Conservation (phyloP, 2,113 vertebrate genomes). For the Arizona elegans region DNA sequence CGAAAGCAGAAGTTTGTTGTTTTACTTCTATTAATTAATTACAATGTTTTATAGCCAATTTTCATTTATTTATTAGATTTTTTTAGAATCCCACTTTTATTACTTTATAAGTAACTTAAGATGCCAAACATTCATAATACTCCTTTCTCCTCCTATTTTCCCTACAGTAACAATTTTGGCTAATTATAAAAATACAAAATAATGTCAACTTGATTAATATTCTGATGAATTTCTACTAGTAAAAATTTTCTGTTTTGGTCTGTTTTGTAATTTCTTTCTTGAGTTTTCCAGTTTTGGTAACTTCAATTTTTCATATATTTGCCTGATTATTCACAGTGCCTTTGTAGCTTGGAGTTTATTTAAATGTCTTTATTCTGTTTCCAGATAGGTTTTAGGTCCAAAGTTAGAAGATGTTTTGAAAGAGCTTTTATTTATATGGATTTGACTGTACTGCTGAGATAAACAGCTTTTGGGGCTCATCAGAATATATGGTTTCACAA, state of each 20-base stretch:
- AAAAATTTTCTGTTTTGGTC: not conserved
- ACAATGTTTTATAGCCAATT: not conserved
- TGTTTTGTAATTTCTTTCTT: not conserved
- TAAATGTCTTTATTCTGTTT: conserved; percentile 13
- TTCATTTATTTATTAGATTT: not conserved
- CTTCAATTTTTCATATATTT: not conserved
- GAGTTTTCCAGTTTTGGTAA: not conserved
- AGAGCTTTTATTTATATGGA: not conserved
- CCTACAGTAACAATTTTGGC: not conserved
- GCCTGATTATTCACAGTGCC: conserved; percentile 3
- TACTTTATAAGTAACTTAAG: not conserved
- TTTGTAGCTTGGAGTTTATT: not conserved
- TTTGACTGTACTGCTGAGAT: conserved; percentile 41
- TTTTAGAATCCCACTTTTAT: not conserved
- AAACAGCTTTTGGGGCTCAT: conserved; percentile 36
- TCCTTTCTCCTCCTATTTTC: not conserved
- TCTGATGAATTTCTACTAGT: not conserved
- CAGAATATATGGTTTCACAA: conserved; percentile 15
- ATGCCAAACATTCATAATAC: not conserved
- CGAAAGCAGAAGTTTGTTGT: too few species aligned
- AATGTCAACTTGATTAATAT: not conserved
- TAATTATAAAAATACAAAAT: not conserved
- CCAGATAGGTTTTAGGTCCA: conserved; percentile 13
- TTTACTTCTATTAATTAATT: not conserved
- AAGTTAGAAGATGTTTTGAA: conserved; percentile 29